Percentiles rank a stretch among this genome's conserved stretches.
Evolutionary conservation across 30 jellyfish, hydroid and myxozoan genomes (phyloP).

Genomic region (Aurelia coerulea): DNA sequence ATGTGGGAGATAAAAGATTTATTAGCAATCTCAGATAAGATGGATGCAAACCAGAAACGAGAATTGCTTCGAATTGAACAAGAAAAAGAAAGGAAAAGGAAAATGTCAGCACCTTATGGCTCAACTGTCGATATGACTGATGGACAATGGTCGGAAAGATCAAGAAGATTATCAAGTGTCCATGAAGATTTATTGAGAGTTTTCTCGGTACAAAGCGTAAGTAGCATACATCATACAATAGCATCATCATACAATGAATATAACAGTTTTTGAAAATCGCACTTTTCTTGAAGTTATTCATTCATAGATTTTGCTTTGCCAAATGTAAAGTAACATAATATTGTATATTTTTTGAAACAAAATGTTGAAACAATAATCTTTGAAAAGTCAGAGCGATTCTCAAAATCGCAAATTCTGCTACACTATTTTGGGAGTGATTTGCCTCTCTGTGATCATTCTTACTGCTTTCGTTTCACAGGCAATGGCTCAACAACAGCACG

Average conservation of each 20-base stretch:
- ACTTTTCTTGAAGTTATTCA: not conserved
- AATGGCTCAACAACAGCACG: slow-evolving; percentile 34
- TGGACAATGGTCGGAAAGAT: slow-evolving; percentile 23
- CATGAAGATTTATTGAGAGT: slow-evolving; percentile 58
- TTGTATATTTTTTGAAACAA: no score
- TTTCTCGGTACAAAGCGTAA: slow-evolving; percentile 43
- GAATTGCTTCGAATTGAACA: not conserved
- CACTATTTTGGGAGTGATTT: no score
- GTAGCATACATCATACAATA: not conserved
- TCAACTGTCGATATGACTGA: slow-evolving; percentile 47
- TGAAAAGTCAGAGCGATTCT: no score
- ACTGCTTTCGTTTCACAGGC: slow-evolving; percentile 20
- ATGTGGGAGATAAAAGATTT: slow-evolving; percentile 43
- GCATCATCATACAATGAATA: not conserved
- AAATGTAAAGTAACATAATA: no score
- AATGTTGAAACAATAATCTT: no score
- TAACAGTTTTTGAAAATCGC: not conserved
- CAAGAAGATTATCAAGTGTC: slow-evolving; percentile 39
- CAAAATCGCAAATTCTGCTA: no score
- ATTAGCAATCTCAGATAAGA: not conserved
- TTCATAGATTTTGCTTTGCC: no score
- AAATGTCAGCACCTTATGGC: slow-evolving; percentile 58
- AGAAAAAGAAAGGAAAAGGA: slow-evolving; percentile 45
- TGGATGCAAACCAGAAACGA: slow-evolving; percentile 23
- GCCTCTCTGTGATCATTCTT: no score